phyloP scores from a whole-genome alignment of 2,113 vertebrate genomes.

The Python bivittatus region DNA sequence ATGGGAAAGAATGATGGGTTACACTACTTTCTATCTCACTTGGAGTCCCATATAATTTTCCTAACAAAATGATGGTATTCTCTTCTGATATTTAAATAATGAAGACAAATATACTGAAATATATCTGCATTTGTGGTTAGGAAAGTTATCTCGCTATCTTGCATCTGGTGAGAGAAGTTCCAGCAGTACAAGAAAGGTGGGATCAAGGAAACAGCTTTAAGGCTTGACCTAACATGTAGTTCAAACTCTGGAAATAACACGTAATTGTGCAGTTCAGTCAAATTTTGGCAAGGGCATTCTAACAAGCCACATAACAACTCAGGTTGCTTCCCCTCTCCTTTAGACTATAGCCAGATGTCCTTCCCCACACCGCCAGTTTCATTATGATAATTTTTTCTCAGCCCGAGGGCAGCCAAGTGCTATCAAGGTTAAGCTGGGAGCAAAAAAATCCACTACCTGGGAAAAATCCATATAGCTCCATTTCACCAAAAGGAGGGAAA shows the following conservation, averaged over 20 bases:
- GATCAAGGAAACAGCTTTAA: not conserved
- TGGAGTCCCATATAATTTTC: not conserved
- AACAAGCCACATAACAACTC: not conserved
- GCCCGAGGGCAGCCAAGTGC: not conserved
- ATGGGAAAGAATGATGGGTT: not conserved
- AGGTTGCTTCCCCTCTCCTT: not conserved
- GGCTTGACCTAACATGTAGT: not conserved
- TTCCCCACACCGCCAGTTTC: not conserved
- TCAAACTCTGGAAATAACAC: not conserved
- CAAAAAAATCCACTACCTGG: not conserved
- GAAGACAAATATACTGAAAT: not conserved
- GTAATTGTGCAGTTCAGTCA: not conserved
- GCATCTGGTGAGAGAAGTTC: not conserved
- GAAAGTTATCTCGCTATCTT: not conserved
- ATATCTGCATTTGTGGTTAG: not conserved
- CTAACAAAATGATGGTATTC: not conserved
- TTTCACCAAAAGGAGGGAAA: slow-evolving; percentile 45
- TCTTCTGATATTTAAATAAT: not conserved
- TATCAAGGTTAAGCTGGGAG: not conserved
- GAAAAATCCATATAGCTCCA: not conserved
- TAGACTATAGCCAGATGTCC: not conserved
- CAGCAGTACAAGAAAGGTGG: not conserved
- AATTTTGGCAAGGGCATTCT: not conserved
- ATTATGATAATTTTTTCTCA: not conserved
- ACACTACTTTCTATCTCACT: not conserved